phyloP scores from a whole-genome alignment of 2,797 vertebrate genomes.

The Parauchenoglanis ngamensis region DNA sequence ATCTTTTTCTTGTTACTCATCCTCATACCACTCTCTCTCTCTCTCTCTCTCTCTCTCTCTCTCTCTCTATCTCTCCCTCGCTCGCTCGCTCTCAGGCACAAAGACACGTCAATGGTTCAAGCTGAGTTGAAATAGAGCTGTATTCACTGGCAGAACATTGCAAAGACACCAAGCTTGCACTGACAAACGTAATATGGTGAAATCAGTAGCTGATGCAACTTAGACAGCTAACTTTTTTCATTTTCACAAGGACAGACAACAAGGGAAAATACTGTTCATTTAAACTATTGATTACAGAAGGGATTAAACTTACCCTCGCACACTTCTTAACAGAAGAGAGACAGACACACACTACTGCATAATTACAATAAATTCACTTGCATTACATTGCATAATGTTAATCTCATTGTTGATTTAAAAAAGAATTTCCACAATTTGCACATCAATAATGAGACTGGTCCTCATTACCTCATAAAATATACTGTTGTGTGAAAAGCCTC shows the following conservation, averaged over 20 bases:
- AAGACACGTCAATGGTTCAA: background rate
- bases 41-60: background rate
- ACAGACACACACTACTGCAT: slow-evolving; percentile 44
- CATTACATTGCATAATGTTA: slow-evolving; percentile 31
- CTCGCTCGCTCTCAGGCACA: background rate
- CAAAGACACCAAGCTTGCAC: background rate
- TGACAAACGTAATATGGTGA: background rate
- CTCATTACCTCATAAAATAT: slow-evolving; percentile 12
- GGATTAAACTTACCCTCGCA: background rate
- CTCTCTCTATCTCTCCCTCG: slow-evolving; percentile 4
- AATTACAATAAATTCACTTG: slow-evolving; percentile 49
- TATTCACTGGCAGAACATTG: background rate
- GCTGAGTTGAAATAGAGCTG: slow-evolving; percentile 21
- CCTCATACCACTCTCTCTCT: background rate
- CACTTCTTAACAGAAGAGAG: background rate
- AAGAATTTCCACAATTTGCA: slow-evolving; percentile 27
- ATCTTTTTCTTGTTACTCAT: slow-evolving; percentile 27
- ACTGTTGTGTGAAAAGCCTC: background rate
- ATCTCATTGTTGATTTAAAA: background rate
- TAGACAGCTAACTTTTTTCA: background rate
- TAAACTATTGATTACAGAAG: background rate
- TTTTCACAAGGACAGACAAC: background rate
- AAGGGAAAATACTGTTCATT: background rate
- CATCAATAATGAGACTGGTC: slow-evolving; percentile 15
- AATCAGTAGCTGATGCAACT: slow-evolving; percentile 5